A percentile compares a stretch with the other conserved stretches of the same genome.
Conservation (phyloP, 2,113 vertebrate genomes). For the Tringa solitaria region DNA sequence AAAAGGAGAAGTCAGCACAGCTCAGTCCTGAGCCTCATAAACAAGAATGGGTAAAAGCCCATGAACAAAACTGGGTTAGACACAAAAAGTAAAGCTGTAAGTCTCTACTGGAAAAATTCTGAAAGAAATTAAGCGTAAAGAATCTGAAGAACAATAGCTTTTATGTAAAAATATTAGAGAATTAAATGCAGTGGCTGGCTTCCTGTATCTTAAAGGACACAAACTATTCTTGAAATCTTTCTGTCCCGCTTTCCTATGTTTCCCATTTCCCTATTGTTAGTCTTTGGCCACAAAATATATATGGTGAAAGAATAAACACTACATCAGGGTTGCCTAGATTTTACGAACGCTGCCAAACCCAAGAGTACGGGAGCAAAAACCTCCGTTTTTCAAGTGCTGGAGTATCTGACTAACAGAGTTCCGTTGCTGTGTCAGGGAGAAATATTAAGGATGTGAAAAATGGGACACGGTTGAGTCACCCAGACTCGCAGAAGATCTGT, state of each 20-base stretch:
- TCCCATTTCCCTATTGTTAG: background rate
- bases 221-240: background rate
- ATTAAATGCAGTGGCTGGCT: background rate
- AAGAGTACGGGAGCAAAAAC: background rate
- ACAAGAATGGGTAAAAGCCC: background rate
- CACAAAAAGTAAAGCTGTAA: background rate
- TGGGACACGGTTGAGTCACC: background rate
- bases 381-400: background rate
- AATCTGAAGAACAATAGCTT: background rate
- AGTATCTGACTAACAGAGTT: background rate
- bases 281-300: background rate
- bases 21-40: background rate
- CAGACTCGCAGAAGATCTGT: background rate
- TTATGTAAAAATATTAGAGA: background rate
- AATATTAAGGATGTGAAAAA: background rate
- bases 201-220: background rate
- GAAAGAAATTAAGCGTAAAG: background rate
- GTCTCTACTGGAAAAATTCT: background rate
- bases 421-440: background rate
- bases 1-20: background rate
- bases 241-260: background rate
- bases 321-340: background rate
- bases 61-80: background rate
- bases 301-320: fast-evolving
- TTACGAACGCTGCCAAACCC: background rate